Evolutionary conservation across 2,113 vertebrate genomes (phyloP), one percentile per base, ranked within the genome.

Genomic region (Pachypanchax playfairii): DNA sequence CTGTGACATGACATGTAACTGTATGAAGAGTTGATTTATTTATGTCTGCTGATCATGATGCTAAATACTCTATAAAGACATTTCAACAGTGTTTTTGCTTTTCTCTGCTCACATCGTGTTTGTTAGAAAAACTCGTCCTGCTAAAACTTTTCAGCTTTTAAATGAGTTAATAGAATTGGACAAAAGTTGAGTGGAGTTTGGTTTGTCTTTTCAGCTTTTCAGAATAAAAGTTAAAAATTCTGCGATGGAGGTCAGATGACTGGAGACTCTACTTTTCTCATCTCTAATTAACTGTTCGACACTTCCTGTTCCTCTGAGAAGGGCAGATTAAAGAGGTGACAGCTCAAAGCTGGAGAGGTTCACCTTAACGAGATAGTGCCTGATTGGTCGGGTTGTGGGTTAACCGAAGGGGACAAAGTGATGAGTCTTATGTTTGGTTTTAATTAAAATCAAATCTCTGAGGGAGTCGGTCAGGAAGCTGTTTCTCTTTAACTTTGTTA

Each of bases 1-100:
- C 79, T 71, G 73, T 65, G 17, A 69, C 39, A 64, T 47, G 65
- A n/a, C n/a, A n/a, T n/a, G n/a, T n/a, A n/a, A n/a, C n/a, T 28
- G 62, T 77, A 77, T 50, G 85, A 82, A 83, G 56, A 55, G 51
- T 55, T 18, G 74, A 80, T 78, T 43, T 87, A 87, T 87, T 87
- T 87, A 87, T 87, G 85, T 70, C 65, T 60, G 41, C 61, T 28
- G 26, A 78, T 70, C 41, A 72, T 39, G 63, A 76, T 59, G 44
- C 75, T 81, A 74, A 81, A 70, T 83, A 77, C 69, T 77, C 56
- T 11, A 59, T 15, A 4, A 61, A 14, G 1, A 80, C 58, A 72
- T 17, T n/a, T n/a, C 4, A 29, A 29, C 4, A 29, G 28, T n/a
- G n/a, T n/a, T n/a, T n/a, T n/a, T n/a, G n/a, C n/a, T n/a, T n/a